Evolutionary conservation across 2,797 vertebrate genomes (phyloP), one percentile per base, ranked within the genome.

Genomic region (Garrulus glandarius): DNA sequence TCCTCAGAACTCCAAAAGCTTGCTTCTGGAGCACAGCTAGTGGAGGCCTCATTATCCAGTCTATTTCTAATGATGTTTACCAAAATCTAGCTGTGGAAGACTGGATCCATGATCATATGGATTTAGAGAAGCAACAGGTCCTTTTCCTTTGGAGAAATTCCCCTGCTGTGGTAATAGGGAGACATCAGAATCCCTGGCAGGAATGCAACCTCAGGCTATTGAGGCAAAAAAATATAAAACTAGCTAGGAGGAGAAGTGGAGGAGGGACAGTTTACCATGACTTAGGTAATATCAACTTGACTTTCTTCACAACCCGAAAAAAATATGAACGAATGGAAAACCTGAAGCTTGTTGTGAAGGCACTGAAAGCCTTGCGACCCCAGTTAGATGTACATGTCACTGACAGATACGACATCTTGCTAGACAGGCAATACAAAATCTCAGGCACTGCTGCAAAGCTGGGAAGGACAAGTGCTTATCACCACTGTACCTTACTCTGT

Each of bases 181-280:
- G 99, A 59, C 99, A 99, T 92, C 99, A 99, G 96, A 99, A 99
- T 96, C 99, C 99, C 6, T 99, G 99, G 99, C 97, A 98, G 44
- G 99, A 99, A 95, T 99, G 99, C 86, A 97, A 99, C 96, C 98
- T 99, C 68, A 93, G 84, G 22, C 92, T 98, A 8, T 97, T 99
- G 98, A 98, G 98, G 95, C 96, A 97, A 67, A 97, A 95, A 26
- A 98, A 97, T 4, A 94, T 99, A 80, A 98, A 98, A 26, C 92
- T 99, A 86, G 99, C 99, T 50, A 98, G 99, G 80, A 98, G 99
- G 69, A 98, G 98, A 60, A 99, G 99, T 39, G 99, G 99, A 9
- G 99, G 99, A 29, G 99, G 99, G 10, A 98, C 99, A 0, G 99
- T 99, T 47, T 99, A 98, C 97, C 99, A 99, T 13, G 99, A 99